A percentile compares a stretch with the other conserved stretches of the same genome.
These are phyloP conservation scores for Axea sp. DNA, from an alignment of 2,888 invertebrate species.

Conservation along the genomic window DNA sequence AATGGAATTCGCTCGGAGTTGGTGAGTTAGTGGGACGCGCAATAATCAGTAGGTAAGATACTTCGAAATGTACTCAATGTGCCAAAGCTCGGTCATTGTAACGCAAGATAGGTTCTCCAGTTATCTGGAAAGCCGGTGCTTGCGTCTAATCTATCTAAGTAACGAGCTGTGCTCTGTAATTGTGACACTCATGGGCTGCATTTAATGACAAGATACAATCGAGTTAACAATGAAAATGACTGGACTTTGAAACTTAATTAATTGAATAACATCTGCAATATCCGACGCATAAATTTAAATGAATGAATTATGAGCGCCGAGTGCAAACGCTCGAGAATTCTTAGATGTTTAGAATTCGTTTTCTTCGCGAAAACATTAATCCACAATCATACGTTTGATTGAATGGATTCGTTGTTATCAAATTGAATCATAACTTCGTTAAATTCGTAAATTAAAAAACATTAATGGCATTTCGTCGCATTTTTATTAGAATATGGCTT, in stretches of 20 bases:
- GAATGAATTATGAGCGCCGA: conserved; percentile 1
- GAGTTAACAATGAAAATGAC: conserved; percentile 10
- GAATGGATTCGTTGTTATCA: no score
- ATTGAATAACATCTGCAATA: conserved; percentile 8
- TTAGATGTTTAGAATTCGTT: no score
- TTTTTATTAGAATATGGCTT: no score
- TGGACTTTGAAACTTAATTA: conserved; percentile 32
- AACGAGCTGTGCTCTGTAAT: conserved; percentile 67
- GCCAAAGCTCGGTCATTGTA: conserved; percentile 44
- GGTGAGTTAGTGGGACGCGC: neutral
- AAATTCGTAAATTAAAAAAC: no score
- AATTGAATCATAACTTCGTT: no score
- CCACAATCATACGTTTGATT: no score
- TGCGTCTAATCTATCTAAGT: conserved; percentile 71
- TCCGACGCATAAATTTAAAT: neutral
- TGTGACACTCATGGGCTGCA: conserved; percentile 41
- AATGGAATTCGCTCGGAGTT: conserved; percentile 19
- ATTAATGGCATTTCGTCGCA: no score
- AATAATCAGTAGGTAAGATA: conserved; percentile 36
- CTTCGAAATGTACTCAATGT: conserved; percentile 21
- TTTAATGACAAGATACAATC: conserved; percentile 40
- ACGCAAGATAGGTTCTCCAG: conserved; percentile 43
- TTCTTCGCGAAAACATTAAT: no score
- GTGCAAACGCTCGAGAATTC: no score
- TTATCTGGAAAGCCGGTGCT: conserved; percentile 42